A percentile compares a stretch with the other conserved stretches of the same genome.
These are phyloP conservation scores for Saxicola maurus DNA, from an alignment of 2,797 vertebrate genomes.

Conservation along the genomic window DNA sequence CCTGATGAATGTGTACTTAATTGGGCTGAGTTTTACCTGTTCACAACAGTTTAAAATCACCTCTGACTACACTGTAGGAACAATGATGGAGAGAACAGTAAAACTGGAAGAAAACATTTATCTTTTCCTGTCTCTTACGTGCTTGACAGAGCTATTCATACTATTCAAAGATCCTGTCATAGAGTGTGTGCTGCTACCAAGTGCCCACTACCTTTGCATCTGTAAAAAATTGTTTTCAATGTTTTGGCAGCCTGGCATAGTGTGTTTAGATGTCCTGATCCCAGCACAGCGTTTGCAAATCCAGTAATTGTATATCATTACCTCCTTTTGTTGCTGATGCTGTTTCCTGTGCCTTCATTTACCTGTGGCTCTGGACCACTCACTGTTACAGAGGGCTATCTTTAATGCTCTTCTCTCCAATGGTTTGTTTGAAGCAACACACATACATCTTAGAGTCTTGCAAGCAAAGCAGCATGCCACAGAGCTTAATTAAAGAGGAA, in stretches of 20 bases:
- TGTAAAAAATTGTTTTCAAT: not conserved
- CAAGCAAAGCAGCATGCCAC: not conserved
- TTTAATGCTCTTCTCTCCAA: slow-evolving; percentile 7
- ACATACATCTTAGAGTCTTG: not conserved
- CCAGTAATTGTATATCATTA: slow-evolving; percentile 21
- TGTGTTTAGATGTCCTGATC: not conserved
- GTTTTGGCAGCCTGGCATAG: not conserved
- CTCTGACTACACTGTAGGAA: not conserved
- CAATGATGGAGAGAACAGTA: not conserved
- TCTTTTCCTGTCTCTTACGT: not conserved
- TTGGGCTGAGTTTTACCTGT: not conserved
- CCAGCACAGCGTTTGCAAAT: slow-evolving; percentile 22
- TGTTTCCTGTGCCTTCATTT: not conserved
- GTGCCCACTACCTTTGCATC: not conserved
- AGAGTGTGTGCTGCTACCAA: not conserved
- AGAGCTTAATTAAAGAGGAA: slow-evolving; percentile 47
- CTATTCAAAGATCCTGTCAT: not conserved
- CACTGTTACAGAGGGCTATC: not conserved
- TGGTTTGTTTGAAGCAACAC: not conserved
- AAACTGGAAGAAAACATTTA: not conserved
- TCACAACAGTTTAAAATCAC: not conserved
- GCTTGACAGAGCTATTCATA: not conserved
- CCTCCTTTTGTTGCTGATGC: not conserved
- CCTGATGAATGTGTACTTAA: not conserved
- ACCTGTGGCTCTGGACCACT: not conserved